Evolutionary conservation across 2,797 vertebrate genomes (phyloP), one percentile per base, ranked within the genome.

Genomic region (Synaphobranchus kaupii): DNA sequence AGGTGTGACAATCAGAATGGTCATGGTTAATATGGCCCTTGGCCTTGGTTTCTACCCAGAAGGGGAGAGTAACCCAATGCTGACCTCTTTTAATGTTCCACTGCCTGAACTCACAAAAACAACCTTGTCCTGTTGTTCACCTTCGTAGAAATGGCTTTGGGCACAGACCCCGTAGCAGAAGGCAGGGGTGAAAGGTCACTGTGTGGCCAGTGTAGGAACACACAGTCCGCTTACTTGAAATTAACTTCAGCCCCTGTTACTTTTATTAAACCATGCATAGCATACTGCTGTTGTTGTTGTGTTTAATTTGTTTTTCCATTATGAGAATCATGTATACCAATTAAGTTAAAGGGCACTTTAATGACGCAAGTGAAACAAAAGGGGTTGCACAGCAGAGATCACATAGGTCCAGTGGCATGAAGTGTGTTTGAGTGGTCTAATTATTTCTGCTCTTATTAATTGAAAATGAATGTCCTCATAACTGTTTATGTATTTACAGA

Each of bases 241-340:
- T 96, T 94, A 95, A 96, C 58, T 96, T 96, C 95, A 94, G 92
- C 93, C 89, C 94, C 95, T 95, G 94, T 94, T 95, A 94, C 96
- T 95, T 95, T 95, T 94, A 94, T 95, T 91, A 90, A 94, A 93
- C 92, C 94, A 92, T 91, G 95, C 94, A 94, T 58, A 92, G 91
- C 94, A 88, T 86, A 93, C 92, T 85, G 87, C 83, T 88, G 91
- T 93, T 92, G 94, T 93, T 90, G 93, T 92, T 95, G 94, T 95
- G 95, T 96, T 96, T 95, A 95, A 96, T 96, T 96, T 96, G 94
- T 20, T 95, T 95, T 94, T 94, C 94, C 92, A 96, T 96, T 96
- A 96, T 96, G 95, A 95, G 95, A 95, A 95, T 95, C 95, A 96
- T 93, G 93, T 92, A 92, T 85, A 94, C 93, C 93, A 92, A 96